Percentiles rank a stretch among this genome's conserved stretches.
These are phyloP conservation scores for Mesoligia furuncula DNA, from an alignment of 2,888 invertebrate genomes.

Conservation along the genomic window DNA sequence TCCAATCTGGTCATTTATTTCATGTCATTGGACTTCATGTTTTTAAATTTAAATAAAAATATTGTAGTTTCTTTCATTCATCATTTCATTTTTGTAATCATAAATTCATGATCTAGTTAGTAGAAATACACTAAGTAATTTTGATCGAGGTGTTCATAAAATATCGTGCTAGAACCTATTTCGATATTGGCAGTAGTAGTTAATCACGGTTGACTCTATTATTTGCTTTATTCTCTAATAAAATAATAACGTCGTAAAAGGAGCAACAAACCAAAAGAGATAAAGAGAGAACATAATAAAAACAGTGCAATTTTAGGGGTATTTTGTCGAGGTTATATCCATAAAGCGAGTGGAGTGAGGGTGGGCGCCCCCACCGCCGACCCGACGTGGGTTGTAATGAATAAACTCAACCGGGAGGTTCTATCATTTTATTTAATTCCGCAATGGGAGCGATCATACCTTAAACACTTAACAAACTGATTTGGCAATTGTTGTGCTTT, in stretches of 20 bases:
- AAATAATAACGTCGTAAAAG: slow-evolving; percentile 88
- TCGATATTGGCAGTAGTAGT: slow-evolving; percentile 49
- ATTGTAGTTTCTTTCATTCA: slow-evolving; percentile 6
- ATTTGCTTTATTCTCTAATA: slow-evolving; percentile 82
- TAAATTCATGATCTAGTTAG: not conserved
- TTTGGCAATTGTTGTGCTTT: slow-evolving; percentile 69
- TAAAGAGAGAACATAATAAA: slow-evolving; percentile 90
- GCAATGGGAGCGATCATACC: slow-evolving; percentile 85
- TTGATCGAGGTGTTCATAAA: slow-evolving; percentile 1
- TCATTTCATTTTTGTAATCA: not conserved
- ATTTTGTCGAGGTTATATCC: slow-evolving; percentile 91
- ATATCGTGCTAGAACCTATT: slow-evolving; percentile 30
- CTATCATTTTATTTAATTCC: slow-evolving; percentile 87
- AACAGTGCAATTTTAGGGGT: slow-evolving; percentile 91
- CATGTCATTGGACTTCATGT: slow-evolving; percentile 8
- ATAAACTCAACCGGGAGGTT: slow-evolving; percentile 89
- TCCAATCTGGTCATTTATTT: slow-evolving; percentile 35
- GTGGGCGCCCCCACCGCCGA: slow-evolving; percentile 71
- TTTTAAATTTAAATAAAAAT: slow-evolving; percentile 39
- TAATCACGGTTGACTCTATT: slow-evolving; percentile 69
- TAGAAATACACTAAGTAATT: slow-evolving; percentile 1
- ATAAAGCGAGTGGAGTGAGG: slow-evolving; percentile 87
- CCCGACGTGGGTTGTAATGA: slow-evolving; percentile 87
- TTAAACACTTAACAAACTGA: slow-evolving; percentile 77
- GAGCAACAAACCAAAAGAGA: slow-evolving; percentile 89